A percentile compares a stretch with the other conserved stretches of the same genome.
phyloP scores from a whole-genome alignment of 2,797 vertebrate species.

The Spheniscus humboldti region DNA sequence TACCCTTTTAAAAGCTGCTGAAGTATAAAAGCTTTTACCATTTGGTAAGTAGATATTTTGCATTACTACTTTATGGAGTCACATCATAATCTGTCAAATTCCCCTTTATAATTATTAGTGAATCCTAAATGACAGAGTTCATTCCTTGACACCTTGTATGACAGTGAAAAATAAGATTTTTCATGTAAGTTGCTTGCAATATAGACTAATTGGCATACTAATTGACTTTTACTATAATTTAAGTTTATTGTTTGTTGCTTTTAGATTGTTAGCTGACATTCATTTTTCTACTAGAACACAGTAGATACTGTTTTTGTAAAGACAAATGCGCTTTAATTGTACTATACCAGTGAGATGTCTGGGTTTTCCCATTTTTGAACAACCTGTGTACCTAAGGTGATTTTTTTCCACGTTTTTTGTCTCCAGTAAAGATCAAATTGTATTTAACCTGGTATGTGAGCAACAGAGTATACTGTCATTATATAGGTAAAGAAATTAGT shows the following conservation, averaged over 20 bases:
- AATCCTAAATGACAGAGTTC: conserved; percentile 57
- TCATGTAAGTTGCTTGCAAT: conserved; percentile 44
- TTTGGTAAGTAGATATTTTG: conserved; percentile 61
- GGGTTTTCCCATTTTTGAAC: neutral
- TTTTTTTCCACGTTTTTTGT: neutral
- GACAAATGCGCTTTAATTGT: conserved; percentile 57
- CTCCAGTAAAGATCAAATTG: neutral
- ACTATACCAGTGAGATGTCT: neutral
- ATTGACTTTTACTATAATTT: conserved; percentile 66
- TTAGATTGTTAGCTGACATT: conserved; percentile 49
- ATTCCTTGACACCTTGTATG: conserved; percentile 51
- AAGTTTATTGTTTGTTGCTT: conserved; percentile 56
- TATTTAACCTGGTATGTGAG: neutral
- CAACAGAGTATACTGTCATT: neutral
- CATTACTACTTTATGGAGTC: conserved; percentile 51
- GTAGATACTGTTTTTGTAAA: conserved; percentile 25
- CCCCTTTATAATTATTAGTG: conserved; percentile 68
- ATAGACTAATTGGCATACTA: conserved; percentile 60
- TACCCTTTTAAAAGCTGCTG: conserved; percentile 62
- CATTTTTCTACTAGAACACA: conserved; percentile 32
- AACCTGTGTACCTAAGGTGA: neutral
- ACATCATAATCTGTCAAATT: conserved; percentile 59
- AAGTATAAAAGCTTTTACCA: conserved; percentile 67
- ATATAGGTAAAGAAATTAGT: conserved; percentile 11
- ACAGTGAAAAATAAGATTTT: conserved; percentile 52